Percentiles rank a stretch among this genome's conserved stretches.
These are phyloP conservation scores for Myripristis jacobus DNA, from an alignment of 2,797 vertebrate genomes.

Conservation along the genomic window DNA sequence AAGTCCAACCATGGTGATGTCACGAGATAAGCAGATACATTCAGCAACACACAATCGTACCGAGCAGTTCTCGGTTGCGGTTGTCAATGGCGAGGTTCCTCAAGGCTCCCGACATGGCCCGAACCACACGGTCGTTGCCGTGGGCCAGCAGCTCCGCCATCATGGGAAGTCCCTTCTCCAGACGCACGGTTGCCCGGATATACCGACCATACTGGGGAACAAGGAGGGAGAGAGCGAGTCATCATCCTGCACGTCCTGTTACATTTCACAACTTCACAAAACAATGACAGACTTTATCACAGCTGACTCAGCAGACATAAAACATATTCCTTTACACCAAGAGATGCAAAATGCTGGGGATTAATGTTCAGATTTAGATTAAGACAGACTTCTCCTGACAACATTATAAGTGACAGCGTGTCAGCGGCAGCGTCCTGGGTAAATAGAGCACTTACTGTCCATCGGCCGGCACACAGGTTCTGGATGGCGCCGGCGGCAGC, in stretches of 20 bases:
- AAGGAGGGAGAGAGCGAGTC: not conserved
- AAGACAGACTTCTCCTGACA: not conserved
- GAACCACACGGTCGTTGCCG: constrained; percentile 93
- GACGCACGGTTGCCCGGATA: constrained; percentile 91
- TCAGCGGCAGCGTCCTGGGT: not conserved
- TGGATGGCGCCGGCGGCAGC: constrained; percentile 95
- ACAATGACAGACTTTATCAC: not conserved
- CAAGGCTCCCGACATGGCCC: constrained; percentile 93
- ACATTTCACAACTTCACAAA: not conserved
- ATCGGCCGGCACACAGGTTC: constrained; percentile 95
- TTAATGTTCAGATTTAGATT: constrained; percentile 1
- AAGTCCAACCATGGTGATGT: too few relatives aligned
- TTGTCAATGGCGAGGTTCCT: constrained; percentile 95
- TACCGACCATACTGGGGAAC: constrained; percentile 89
- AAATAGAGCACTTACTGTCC: constrained; percentile 87
- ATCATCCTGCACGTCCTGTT: not conserved
- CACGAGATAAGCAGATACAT: too few relatives aligned
- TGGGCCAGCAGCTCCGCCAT: constrained; percentile 92
- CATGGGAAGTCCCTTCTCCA: constrained; percentile 95
- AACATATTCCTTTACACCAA: too few relatives aligned
- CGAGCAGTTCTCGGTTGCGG: constrained; percentile 94
- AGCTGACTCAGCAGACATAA: not conserved
- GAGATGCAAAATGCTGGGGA: too few relatives aligned
- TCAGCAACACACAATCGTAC: constrained; percentile 75
- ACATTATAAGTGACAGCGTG: not conserved